phyloP scores from a whole-genome alignment of 2,888 invertebrate genomes.

The Muschampia plurimacula region DNA sequence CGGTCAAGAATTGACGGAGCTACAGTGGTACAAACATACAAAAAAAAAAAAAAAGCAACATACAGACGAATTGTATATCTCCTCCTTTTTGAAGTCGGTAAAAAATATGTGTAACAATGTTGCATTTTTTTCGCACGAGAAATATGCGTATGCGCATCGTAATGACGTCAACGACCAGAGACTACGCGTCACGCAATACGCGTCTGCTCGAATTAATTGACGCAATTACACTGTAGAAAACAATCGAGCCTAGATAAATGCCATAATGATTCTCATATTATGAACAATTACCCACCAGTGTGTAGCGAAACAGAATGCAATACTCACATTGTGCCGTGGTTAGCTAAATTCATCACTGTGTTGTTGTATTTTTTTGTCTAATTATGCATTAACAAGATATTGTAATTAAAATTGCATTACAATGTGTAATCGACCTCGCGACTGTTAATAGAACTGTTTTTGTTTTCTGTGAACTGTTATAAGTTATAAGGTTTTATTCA shows the following conservation, averaged over 20 bases:
- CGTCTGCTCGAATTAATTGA: conserved; percentile 78
- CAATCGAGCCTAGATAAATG: conserved; percentile 70
- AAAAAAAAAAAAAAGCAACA: too few species aligned
- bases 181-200: conserved; percentile 68
- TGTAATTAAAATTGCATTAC: conserved; percentile 44
- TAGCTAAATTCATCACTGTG: conserved; percentile 57
- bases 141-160: conserved; percentile 72
- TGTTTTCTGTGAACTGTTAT: neutral
- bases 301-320: conserved; percentile 63
- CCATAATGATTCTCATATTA: conserved; percentile 70
- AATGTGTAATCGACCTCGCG: conserved; percentile 21
- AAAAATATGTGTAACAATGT: conserved; percentile 46
- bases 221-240: conserved; percentile 79
- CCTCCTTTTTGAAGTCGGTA: too few species aligned
- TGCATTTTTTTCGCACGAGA: conserved; percentile 62
- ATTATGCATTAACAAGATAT: conserved; percentile 44
- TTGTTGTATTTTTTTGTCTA: conserved; percentile 44
- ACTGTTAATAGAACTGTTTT: conserved; percentile 6
- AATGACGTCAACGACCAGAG: conserved; percentile 65
- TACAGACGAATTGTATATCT: too few species aligned
- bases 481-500: neutral
- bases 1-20: too few species aligned
- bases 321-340: conserved; percentile 53
- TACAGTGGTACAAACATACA: too few species aligned
- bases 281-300: conserved; percentile 66